Percentiles rank a stretch among this genome's conserved stretches.
These are phyloP conservation scores for Felis chaus DNA, from an alignment of 2,113 vertebrate species.

Conservation along the genomic window DNA sequence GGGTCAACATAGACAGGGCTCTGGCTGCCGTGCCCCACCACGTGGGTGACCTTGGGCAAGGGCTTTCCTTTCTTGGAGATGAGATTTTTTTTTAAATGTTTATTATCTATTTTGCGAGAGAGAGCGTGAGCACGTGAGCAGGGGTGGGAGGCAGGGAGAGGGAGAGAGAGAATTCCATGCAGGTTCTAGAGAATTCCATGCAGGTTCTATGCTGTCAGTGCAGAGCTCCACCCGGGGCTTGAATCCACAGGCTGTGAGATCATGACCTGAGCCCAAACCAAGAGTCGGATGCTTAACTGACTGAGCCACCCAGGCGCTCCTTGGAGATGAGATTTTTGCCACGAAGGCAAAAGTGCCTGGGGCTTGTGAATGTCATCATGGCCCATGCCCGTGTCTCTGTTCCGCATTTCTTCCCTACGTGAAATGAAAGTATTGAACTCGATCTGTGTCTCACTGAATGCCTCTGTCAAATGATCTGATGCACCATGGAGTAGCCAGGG, in stretches of 20 bases:
- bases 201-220: no score
- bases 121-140: no score
- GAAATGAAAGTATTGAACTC: not conserved
- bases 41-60: not conserved
- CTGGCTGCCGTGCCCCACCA: not conserved
- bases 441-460: not conserved
- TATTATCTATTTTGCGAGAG: no score
- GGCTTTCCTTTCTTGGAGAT: not conserved
- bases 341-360: not conserved
- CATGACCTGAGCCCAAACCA: no score
- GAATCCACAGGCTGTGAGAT: no score
- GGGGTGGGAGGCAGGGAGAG: no score
- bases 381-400: not conserved
- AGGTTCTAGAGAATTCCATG: no score
- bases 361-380: not conserved
- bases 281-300: no score
- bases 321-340: not conserved
- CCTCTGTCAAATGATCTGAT: not conserved
- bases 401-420: not conserved
- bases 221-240: no score
- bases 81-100: not conserved
- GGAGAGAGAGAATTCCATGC: no score
- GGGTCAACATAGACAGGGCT: not conserved
- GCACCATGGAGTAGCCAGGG: accelerated
- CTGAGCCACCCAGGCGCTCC: no score